Base-by-base conservation (phyloP, 1,140 invertebrate species). In the Zaprionus kolodkinae region DNA sequence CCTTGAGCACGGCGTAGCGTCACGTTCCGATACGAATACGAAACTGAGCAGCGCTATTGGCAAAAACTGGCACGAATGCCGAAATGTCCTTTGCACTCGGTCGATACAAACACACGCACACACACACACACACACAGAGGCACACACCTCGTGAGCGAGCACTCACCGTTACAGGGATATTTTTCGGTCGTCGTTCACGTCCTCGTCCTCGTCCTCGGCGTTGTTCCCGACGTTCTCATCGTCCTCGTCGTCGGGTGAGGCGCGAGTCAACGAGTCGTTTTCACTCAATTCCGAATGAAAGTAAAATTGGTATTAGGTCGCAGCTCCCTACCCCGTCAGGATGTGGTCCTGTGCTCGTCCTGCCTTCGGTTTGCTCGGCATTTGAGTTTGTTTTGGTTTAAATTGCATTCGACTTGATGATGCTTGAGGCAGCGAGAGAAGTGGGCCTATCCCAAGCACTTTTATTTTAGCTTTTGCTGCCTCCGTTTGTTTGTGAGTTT, bases 11-110 rank as follows among this genome's bases (percentile, higher is more conserved):
- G 84, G 72, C 77, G 91, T 84, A 89, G 86, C 87, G 91, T 66
- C 84, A 92, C 91, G 91, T 92, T 91, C 91, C 85, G 91, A 92
- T 86, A 92, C 91, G 87, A 92, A 92, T 92, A 91, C 85, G 85
- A 92, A 92, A 92, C 91, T 92, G 91, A 92, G 91, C 87, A 74
- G 64, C 67, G 78, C 66, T 52, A 76, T 66, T 89, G 66, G 78
- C 86, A 88, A 88, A 85, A 88, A 76, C 64, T 74, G 70, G 72
- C 60, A 88, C 85, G 85, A 88, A 54, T 57, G 57, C 73, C 78
- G 78, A 85, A 89, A 89, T 77, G 25, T 89, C 81, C 86, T 84
- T 60, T 73, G 27, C 71, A 75, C 50, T 59, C 81, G 76, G 75
- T 76, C 76, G 80, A 54, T 55, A 50, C 15, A 50, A 5, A 25